These are phyloP conservation scores for Hydrozoanthus gracilis DNA, from an alignment of 92 coral and sea anemone genomes.

Conservation along the genomic window DNA sequence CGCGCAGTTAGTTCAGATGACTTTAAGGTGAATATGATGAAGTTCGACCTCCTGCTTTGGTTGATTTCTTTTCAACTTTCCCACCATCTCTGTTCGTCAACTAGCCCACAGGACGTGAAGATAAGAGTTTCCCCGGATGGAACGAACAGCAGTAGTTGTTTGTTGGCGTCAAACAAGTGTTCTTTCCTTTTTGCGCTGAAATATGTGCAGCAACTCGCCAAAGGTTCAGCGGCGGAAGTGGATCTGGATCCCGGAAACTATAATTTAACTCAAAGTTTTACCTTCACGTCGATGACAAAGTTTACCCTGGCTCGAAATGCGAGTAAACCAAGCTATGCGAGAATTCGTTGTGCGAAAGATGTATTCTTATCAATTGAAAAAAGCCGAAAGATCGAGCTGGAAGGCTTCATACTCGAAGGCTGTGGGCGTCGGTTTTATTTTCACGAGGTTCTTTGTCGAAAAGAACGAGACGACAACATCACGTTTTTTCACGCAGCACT, in stretches of 20 bases:
- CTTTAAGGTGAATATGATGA: too few relatives aligned
- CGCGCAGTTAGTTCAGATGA: too few relatives aligned
- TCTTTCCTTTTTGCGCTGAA: slow-evolving; percentile 23
- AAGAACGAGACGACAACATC: slow-evolving; percentile 9
- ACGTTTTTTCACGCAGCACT: slow-evolving; percentile 65
- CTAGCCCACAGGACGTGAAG: background rate
- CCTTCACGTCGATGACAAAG: slow-evolving; percentile 38
- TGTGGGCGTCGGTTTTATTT: slow-evolving; percentile 65
- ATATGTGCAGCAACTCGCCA: slow-evolving; percentile 9
- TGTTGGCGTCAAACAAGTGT: slow-evolving; percentile 9
- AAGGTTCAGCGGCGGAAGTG: background rate
- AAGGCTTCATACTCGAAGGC: slow-evolving; percentile 51
- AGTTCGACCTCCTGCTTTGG: background rate
- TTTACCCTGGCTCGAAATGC: slow-evolving; percentile 57
- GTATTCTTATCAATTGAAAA: slow-evolving; percentile 71
- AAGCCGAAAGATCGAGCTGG: slow-evolving; percentile 64
- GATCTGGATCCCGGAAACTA: slow-evolving; percentile 48
- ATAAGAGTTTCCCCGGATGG: slow-evolving; percentile 4
- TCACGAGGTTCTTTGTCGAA: background rate
- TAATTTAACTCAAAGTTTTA: slow-evolving; percentile 62
- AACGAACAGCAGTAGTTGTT: slow-evolving; percentile 8
- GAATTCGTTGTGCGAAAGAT: slow-evolving; percentile 59
- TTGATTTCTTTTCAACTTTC: background rate
- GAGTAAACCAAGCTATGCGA: slow-evolving; percentile 42
- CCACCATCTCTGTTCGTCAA: background rate